These are phyloP conservation scores for Melitaea cinxia DNA, from an alignment of 1,140 invertebrate genomes.

Conservation along the genomic window DNA sequence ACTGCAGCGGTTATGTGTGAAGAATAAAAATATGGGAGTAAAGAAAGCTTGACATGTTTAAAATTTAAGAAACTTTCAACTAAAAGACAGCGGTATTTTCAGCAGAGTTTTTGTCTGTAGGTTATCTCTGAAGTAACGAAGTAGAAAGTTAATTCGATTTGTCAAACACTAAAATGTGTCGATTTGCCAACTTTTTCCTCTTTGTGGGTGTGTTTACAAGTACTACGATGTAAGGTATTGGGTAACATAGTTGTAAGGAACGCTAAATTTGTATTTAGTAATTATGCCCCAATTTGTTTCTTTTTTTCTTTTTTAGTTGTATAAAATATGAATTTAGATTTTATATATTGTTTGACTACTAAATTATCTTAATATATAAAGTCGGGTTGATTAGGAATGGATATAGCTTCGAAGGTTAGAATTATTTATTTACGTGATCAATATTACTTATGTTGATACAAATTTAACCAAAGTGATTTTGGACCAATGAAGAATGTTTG, in stretches of 20 bases:
- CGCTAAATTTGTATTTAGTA: background rate
- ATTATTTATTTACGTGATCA: background rate
- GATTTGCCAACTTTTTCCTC: conserved; percentile 1
- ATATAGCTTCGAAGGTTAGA: background rate
- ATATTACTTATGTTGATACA: background rate
- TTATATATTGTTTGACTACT: background rate
- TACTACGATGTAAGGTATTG: background rate
- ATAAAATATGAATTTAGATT: too few relatives aligned
- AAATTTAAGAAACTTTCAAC: too few relatives aligned
- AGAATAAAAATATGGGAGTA: conserved; percentile 17
- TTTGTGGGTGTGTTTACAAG: conserved; percentile 2
- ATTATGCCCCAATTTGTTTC: too few relatives aligned
- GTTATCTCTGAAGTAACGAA: too few relatives aligned
- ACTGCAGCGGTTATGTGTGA: conserved; percentile 31
- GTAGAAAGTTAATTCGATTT: background rate
- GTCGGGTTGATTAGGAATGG: background rate
- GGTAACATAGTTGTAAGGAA: conserved; percentile 1
- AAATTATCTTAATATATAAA: background rate
- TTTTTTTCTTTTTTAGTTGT: too few relatives aligned
- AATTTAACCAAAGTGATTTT: conserved; percentile 32
- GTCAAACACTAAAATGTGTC: background rate
- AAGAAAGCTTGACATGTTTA: background rate
- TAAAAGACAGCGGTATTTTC: too few relatives aligned
- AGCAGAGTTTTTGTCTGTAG: too few relatives aligned
- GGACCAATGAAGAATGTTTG: conserved; percentile 50